Conservation (phyloP, 2,797 vertebrate species). For the Eulemur mongoz region DNA sequence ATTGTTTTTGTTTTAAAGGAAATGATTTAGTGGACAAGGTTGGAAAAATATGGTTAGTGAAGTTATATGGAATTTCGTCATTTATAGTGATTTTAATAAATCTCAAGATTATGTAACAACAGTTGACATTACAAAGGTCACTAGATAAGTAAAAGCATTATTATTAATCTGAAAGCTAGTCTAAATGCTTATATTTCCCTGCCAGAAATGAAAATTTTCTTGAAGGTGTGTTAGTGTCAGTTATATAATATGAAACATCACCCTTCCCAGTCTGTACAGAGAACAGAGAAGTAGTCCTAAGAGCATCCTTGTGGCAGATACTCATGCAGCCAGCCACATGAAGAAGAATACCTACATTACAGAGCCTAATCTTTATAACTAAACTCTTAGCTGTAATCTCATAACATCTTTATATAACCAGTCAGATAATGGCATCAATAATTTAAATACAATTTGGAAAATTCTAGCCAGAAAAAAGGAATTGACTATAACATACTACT, state of each 20-base stretch:
- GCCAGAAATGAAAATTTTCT: slow-evolving; percentile 4
- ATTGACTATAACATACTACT: background rate
- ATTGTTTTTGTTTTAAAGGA: background rate
- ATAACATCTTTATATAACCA: background rate
- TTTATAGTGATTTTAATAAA: slow-evolving; percentile 32
- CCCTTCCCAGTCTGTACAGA: background rate
- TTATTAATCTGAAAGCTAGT: background rate
- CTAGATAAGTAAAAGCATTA: background rate
- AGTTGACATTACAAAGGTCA: background rate
- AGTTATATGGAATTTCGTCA: background rate
- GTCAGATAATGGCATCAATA: background rate
- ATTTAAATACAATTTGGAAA: background rate
- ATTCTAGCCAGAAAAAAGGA: background rate
- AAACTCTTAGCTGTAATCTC: background rate
- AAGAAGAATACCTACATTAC: background rate
- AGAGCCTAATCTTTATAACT: background rate
- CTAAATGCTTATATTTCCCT: background rate
- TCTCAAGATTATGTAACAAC: background rate
- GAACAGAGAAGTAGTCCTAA: background rate
- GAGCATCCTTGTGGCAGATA: background rate
- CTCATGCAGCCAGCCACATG: background rate
- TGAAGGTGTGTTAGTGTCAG: background rate
- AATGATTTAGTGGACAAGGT: background rate
- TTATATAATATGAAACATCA: background rate
- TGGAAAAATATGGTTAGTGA: background rate